Base-by-base conservation (phyloP, 1,140 invertebrate species). In the Drosophila murphyi region DNA sequence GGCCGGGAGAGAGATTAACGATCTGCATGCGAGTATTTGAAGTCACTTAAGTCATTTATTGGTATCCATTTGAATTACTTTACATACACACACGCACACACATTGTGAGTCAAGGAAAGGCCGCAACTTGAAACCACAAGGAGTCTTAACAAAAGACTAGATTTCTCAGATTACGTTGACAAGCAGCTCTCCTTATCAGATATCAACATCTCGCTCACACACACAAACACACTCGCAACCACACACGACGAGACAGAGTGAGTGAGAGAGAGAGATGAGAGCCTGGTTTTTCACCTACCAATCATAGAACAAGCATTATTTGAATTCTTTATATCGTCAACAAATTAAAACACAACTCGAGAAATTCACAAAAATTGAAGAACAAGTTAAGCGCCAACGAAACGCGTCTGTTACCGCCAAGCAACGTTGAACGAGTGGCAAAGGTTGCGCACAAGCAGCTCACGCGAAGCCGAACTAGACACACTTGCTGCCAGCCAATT, bases 161-260 rank as follows among this genome's bases (percentile, higher is more conserved):
- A 86, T 86, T 87, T 68, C 72, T 60, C 48, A 71, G 54, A 68
- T 70, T 55, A 76, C 65, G 68, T 77, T 86, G 82, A 86, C 82
- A 86, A 41, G 39, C 57, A 50, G 56, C 41, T 39, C 2, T 39
- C 12, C 47, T 85, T 86, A 86, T 86, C 78, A 54, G 29, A 35
- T 47, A 68, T 56, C 1, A n/a, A 20, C 1, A 20, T 20, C 20
- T 52, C 77, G 35, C 35, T 63, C 71, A 73, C 52, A 52, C 12
- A 48, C 12, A 34, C 48, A 64, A 50, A 56, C 5, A 54, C 39
- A 69, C 43, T 52, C 48, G 32, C 34, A 61, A 34, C 3, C 43
- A 31, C n/a, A 51, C 47, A 31, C 4, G 8, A 10, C 5, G 7
- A 5, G 2, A 12, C 20, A 47, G 10, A 6, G 3, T 20, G 10